A percentile compares a stretch with the other conserved stretches of the same genome.
Conservation (phyloP, 2,797 vertebrate species). For the Hemitrygon akajei region DNA sequence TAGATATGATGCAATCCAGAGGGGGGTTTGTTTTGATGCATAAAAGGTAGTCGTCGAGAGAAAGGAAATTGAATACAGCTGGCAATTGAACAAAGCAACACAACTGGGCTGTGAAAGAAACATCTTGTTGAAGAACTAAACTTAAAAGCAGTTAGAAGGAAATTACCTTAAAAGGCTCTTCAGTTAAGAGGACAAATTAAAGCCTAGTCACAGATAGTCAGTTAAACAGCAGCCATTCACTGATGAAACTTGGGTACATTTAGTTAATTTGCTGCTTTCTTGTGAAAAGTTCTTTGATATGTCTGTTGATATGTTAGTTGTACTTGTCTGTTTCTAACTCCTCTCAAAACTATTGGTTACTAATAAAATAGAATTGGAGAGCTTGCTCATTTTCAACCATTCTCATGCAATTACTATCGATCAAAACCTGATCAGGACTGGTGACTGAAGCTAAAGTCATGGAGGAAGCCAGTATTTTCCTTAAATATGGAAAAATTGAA, state of each 20-base stretch:
- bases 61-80: constrained; percentile 8
- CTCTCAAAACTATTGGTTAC: neutral
- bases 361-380: neutral
- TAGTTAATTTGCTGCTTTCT: neutral
- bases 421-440: neutral
- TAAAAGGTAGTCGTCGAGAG: neutral
- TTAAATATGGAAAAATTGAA: no score
- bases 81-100: neutral
- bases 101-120: neutral
- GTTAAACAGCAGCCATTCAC: neutral
- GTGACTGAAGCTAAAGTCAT: neutral
- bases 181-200: neutral
- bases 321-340: neutral
- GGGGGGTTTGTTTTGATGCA: neutral
- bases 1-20: neutral
- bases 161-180: neutral
- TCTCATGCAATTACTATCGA: neutral
- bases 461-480: neutral
- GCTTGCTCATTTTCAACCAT: neutral
- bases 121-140: neutral
- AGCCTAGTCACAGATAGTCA: neutral
- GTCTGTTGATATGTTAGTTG: neutral
- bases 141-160: neutral
- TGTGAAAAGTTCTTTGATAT: neutral
- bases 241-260: neutral